Evolutionary conservation across 1,140 invertebrate species (phyloP).

Genomic region (Drosophila micromelanica): DNA sequence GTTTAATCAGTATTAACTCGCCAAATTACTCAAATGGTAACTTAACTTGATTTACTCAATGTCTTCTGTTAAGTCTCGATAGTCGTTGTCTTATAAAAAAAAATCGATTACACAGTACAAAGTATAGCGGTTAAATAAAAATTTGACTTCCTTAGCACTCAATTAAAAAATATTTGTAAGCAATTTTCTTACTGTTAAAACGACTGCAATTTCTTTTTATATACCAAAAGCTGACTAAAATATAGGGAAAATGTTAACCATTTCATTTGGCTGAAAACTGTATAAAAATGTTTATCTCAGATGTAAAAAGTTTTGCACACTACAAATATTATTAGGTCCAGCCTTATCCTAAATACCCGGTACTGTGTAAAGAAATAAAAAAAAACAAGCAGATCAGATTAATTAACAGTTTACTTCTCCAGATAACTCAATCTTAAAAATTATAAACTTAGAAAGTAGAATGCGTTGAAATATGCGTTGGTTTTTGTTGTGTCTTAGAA

Average conservation of each 20-base stretch:
- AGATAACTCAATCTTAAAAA: constrained; percentile 49
- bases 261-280: too few species aligned
- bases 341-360: too few species aligned
- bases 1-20: background rate
- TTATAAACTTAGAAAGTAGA: constrained; percentile 57
- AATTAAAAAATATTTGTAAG: too few species aligned
- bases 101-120: background rate
- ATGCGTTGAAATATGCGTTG: constrained; percentile 27
- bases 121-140: background rate
- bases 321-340: too few species aligned
- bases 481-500: constrained; percentile 5
- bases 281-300: too few species aligned
- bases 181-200: too few species aligned
- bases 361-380: background rate
- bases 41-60: too few species aligned
- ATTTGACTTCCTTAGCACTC: background rate
- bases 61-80: background rate
- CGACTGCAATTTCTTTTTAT: too few species aligned
- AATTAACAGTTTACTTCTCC: constrained; percentile 49
- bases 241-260: too few species aligned
- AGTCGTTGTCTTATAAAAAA: background rate
- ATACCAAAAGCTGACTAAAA: too few species aligned
- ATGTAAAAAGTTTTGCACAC: too few species aligned
- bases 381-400: constrained; percentile 27
- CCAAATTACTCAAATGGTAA: background rate